Evolutionary conservation across 2,797 vertebrate species (phyloP), one percentile per base, ranked within the genome.

Genomic region (Alca torda): DNA sequence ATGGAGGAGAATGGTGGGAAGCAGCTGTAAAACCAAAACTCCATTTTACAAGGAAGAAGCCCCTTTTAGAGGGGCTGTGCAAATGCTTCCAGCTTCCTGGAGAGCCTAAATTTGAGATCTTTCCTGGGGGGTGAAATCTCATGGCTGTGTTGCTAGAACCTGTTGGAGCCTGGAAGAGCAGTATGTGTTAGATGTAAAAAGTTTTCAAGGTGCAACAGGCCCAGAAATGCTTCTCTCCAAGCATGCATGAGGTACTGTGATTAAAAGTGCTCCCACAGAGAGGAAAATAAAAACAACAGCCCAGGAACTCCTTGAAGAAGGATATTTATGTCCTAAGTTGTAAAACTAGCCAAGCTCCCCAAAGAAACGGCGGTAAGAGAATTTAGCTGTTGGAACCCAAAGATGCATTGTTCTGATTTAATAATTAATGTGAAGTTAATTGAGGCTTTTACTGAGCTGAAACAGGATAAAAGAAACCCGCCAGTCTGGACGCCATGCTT

Each of bases 381-480:
- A 96, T 96, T 94, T 94, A 93, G 87, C 96, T 95, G 94, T 84
- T 96, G 95, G 96, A 96, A 96, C 96, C 94, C 89, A 76, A 94
- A 96, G 95, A 86, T 1, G 25, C 93, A 93, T 96, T 96, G 95
- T 97, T 97, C 94, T 91, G 92, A 93, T 97, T 98, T 96, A 97
- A 97, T 97, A 97, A 98, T 98, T 97, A 95, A 98, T 97, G 96
- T 84, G 83, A 90, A 96, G 95, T 95, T 97, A 97, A 97, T 97
- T 97, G 97, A 96, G 85, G 96, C 97, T 97, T 96, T 97, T 97
- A 97, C 95, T 97, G 97, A 93, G 93, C 80, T 73, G 95, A 89
- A 94, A 78, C 72, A 84, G 87, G 90, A 94, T 96, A 35, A 87
- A 96, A 96, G 96, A 90, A 81, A 85, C 81, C 91, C 24, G 94